Evolutionary conservation across 1,140 invertebrate species (phyloP), one percentile per base, ranked within the genome.

Genomic region (Pectinophora gossypiella): DNA sequence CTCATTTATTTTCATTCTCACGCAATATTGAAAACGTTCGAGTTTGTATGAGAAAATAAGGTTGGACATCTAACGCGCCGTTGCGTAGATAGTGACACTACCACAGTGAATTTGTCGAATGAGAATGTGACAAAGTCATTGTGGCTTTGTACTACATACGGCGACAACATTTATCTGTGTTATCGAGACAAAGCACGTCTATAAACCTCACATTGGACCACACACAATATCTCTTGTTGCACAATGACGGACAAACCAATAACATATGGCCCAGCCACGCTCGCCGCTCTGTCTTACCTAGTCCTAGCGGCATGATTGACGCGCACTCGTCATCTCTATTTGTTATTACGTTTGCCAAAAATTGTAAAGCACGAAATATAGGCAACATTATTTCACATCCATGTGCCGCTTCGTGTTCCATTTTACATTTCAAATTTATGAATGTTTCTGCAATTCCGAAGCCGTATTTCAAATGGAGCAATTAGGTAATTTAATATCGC

Each of bases 181-280:
- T 81, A 86, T 83, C 79, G 64, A 85, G 73, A 86, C 83, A 86
- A 86, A 80, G 74, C 59, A 65, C 59, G 61, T 51, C 73, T 76
- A 86, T 83, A 81, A 78, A 84, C 72, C 68, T 76, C 60, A 64
- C 72, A 83, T 78, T 77, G 79, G 83, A 85, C 83, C 83, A 86
- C 83, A 86, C 83, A 84, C 80, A 86, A 83, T 86, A 84, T 83
- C 63, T 71, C 62, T 63, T 57, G 61, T 63, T 64, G 58, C 56
- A 86, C 80, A 86, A 86, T 78, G 74, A 68, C 64, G 42, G 58
- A 68, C 72, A 76, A 66, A 76, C 72, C 67, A 73, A 71, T 83
- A 81, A 84, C 64, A 72, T 82, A 86, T 86, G 72, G 68, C 68
- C 66, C 76, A 61, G 65, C 61, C 65, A 65, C 64, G 65, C 69